These are phyloP conservation scores for Poecile atricapillus DNA, from an alignment of 2,113 vertebrate genomes.

Conservation along the genomic window DNA sequence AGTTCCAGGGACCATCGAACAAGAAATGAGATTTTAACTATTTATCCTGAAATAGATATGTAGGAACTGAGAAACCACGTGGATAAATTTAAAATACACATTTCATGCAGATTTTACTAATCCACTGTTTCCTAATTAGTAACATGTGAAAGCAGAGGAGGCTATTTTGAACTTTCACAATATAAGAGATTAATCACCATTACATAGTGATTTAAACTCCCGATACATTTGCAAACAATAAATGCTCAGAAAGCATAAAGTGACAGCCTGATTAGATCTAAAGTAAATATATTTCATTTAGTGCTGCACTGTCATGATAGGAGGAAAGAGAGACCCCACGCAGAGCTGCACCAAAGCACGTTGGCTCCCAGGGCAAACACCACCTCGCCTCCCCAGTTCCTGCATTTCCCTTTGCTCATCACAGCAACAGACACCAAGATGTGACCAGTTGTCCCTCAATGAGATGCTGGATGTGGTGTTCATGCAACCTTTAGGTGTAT, in stretches of 20 bases:
- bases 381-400: neutral
- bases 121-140: neutral
- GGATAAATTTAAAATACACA: neutral
- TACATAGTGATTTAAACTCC: neutral
- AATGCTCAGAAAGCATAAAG: neutral
- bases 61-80: neutral
- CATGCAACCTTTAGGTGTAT: neutral
- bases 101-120: slow-evolving; percentile 10
- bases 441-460: accelerated
- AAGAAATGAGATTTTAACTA: neutral
- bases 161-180: neutral
- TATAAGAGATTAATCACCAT: neutral
- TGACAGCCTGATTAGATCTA: neutral
- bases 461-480: neutral
- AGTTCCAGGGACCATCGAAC: neutral
- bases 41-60: neutral
- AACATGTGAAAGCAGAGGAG: neutral
- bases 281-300: neutral
- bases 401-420: neutral
- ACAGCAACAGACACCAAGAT: neutral
- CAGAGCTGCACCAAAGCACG: neutral
- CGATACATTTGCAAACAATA: slow-evolving; percentile 7
- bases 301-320: neutral
- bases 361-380: neutral
- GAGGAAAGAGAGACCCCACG: neutral